Evolutionary conservation across 2,113 vertebrate genomes (phyloP), one percentile per base, ranked within the genome.

Genomic region (Pelecanoides urinatrix): DNA sequence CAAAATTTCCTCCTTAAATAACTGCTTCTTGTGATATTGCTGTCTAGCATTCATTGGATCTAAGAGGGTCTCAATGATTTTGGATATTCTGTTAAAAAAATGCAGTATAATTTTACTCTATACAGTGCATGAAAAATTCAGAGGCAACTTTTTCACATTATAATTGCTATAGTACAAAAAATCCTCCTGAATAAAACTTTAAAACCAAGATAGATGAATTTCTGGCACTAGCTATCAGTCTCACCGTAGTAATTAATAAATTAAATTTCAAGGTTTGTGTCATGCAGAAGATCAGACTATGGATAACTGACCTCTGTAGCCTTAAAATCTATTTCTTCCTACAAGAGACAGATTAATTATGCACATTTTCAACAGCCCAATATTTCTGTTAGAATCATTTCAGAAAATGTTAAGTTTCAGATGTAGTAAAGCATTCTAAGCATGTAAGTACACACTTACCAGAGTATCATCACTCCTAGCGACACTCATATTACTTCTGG

Each of bases 401-500:
- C 53, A 86, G 50, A 67, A 88, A 81, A 59, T 26, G 7, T 20
- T 9, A 34, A 11, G 19, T 44, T 82, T 71, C 47, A 74, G 22
- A 49, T 16, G 11, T 15, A 32, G 52, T 55, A 73, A 79, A 65
- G 15, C 17, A 89, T 66, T 83, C 50, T 80, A 76, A 73, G 47
- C 20, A 81, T 23, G 0, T 44, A 95, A 76, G 30, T 17, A 49
- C 38, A 81, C 77, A 96, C 99, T 99, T 99, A 99, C 99, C 99
- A 99, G 95, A 40, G 99, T 99, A 97, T 99, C 99, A 76, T 99
- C 99, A 38, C 99, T 99, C 86, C 99, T 99, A 34, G 99, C 99
- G 4, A 99, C 99, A 42, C 99, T 99, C 83, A 99, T 99, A 97
- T 99, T 99, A 98, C 99, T 99, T 85, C 99, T 98, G 97, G 99